Percentiles rank a stretch among this genome's conserved stretches.
Conservation (phyloP, 2,113 vertebrate genomes). For the Pelusios castaneus region DNA sequence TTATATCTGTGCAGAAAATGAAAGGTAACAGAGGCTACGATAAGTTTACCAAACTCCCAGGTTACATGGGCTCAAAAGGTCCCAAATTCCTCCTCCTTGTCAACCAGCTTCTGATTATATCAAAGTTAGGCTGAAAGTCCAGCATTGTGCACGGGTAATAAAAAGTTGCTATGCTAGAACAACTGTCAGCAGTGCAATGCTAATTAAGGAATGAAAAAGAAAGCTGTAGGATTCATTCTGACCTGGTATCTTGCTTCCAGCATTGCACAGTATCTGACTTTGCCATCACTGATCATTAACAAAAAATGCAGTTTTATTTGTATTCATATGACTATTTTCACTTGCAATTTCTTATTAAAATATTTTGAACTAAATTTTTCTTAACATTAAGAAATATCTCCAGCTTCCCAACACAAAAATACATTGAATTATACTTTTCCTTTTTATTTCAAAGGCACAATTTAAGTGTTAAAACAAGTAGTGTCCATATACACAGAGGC, state of each 20-base stretch:
- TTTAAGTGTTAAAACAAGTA: background rate
- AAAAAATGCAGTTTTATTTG: background rate
- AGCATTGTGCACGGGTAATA: background rate
- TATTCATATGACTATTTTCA: background rate
- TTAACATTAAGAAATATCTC: background rate
- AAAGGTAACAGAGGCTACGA: background rate
- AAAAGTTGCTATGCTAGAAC: background rate
- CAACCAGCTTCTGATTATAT: background rate
- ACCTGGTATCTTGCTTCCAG: background rate
- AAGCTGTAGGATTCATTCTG: background rate
- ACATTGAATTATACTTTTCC: background rate
- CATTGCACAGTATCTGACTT: background rate
- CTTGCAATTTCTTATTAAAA: background rate
- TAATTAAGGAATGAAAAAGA: background rate
- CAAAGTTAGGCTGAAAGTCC: background rate
- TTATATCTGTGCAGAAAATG: background rate
- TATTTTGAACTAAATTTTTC: constrained; percentile 1
- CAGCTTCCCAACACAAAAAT: constrained; percentile 33
- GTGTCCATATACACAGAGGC: background rate
- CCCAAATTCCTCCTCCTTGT: background rate
- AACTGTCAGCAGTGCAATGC: background rate
- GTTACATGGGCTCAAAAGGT: background rate
- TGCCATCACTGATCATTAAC: background rate
- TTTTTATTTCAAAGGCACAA: background rate
- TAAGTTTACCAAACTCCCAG: background rate